A percentile compares a stretch with the other conserved stretches of the same genome.
phyloP scores from a whole-genome alignment of 2,797 vertebrate species.

The Girardinus metallicus region DNA sequence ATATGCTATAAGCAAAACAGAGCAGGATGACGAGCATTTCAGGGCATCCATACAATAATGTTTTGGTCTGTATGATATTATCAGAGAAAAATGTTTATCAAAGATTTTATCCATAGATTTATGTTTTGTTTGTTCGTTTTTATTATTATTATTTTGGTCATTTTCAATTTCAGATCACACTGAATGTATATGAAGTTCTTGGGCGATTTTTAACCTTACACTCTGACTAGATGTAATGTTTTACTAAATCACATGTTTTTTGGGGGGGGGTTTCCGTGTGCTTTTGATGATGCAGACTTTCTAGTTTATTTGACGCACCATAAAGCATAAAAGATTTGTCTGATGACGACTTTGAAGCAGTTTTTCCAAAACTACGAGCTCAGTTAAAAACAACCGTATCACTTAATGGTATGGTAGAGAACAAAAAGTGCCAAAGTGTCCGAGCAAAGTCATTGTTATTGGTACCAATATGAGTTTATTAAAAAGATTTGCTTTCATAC shows the following conservation, averaged over 20 bases:
- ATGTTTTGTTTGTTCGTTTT: slow-evolving; percentile 3
- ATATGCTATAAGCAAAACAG: slow-evolving; percentile 72
- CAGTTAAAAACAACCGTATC: slow-evolving; percentile 30
- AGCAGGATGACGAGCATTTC: slow-evolving; percentile 78
- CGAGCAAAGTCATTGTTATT: slow-evolving; percentile 26
- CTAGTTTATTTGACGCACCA: slow-evolving; percentile 40
- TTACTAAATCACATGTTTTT: slow-evolving; percentile 49
- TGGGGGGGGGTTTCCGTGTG: slow-evolving; percentile 31
- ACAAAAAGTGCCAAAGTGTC: slow-evolving; percentile 69
- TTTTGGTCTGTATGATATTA: slow-evolving; percentile 50
- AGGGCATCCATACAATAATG: slow-evolving; percentile 64
- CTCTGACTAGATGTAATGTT: slow-evolving; percentile 61
- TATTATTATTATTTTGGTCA: not conserved
- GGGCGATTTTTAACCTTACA: slow-evolving; percentile 52
- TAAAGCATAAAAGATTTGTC: slow-evolving; percentile 31
- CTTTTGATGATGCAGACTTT: slow-evolving; percentile 58
- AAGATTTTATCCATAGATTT: slow-evolving; percentile 50
- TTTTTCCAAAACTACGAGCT: slow-evolving; percentile 37
- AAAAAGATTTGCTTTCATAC: slow-evolving; percentile 50
- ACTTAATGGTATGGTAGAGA: slow-evolving; percentile 34
- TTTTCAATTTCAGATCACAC: slow-evolving; percentile 56
- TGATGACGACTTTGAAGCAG: slow-evolving; percentile 42
- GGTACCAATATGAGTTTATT: slow-evolving; percentile 33
- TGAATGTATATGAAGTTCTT: slow-evolving; percentile 75
- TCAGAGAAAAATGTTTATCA: slow-evolving; percentile 39